Evolutionary conservation across 2,113 vertebrate genomes (phyloP).

Genomic region (Theristicus caerulescens): DNA sequence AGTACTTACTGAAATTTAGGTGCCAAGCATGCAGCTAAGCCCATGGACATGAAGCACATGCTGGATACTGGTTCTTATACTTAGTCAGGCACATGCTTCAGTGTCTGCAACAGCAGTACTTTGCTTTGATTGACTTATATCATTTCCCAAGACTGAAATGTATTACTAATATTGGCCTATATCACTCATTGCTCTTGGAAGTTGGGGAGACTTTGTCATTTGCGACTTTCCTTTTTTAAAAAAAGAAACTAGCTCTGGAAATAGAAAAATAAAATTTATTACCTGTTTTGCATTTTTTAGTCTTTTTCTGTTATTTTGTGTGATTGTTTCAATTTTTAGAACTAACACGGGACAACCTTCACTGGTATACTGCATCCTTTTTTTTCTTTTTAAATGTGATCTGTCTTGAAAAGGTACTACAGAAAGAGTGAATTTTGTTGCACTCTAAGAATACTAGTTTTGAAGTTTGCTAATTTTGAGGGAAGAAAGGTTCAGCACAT

Average conservation of each 20-base stretch:
- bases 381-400: not conserved
- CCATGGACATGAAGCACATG: not conserved
- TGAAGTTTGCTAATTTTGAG: not conserved
- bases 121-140: not conserved
- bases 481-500: not conserved
- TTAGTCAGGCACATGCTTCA: not conserved
- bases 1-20: not conserved
- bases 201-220: not conserved
- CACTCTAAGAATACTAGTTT: not conserved
- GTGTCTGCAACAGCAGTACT: not conserved
- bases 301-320: not conserved
- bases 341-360: not conserved
- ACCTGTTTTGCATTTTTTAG: not conserved
- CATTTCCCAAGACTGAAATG: not conserved
- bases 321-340: not conserved
- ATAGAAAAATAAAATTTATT: not conserved
- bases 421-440: not conserved
- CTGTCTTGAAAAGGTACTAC: not conserved
- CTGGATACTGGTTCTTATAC: not conserved
- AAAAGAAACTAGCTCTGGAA: not conserved
- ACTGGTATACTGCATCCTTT: not conserved
- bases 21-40: not conserved
- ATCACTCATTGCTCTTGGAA: not conserved
- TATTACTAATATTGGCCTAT: not conserved
- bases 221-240: not conserved